Base-by-base conservation (phyloP, 2,797 vertebrate species). In the Falco cherrug region DNA sequence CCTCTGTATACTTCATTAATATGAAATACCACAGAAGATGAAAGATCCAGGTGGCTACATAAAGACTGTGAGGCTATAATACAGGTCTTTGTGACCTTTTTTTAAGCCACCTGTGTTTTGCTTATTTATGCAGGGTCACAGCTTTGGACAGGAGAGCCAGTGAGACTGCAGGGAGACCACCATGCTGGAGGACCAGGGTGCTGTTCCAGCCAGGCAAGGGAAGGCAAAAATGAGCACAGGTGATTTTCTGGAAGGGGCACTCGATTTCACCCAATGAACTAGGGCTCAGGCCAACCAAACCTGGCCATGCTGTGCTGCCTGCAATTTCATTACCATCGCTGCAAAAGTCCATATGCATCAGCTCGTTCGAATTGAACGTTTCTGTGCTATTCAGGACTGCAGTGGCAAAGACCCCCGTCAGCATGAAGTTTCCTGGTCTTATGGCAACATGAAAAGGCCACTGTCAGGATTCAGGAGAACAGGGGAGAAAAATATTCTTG, bases 181-280 rank as follows among this genome's bases (percentile, higher is more conserved):
- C 26, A 11, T 0, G 0, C 29, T 0, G 0, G 28, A 48, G 60
- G 26, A 87, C 11, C 31, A 31, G 39, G 13, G 6, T 51, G 47
- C 29, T 78, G 22, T 6, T 78, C 73, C 63, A 31, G n/a, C 16
- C 43, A 13, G 47, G 29, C 22, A 64, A 68, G 18, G 41, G 73
- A 82, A 87, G 56, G 51, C 26, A 70, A 67, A 84, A 89, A 60
- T 13, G 20, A 82, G 19, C 28, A 47, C 11, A 51, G 43, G 10
- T 6, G 28, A 6, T 47, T 75, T 93, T 78, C 57, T 86, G 10
- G 26, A 54, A 86, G 29, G 29, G n/a, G 1, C 5, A 35, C 16
- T 50, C 0, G 0, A 26, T 86, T 94, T 89, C 60, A 43, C 11
- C 2, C 53, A 26, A 1, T 7, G 43, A 59, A 37, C 3, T 63